Evolutionary conservation across 2,888 invertebrate genomes (phyloP).

Genomic region (Cremastinae sp.): DNA sequence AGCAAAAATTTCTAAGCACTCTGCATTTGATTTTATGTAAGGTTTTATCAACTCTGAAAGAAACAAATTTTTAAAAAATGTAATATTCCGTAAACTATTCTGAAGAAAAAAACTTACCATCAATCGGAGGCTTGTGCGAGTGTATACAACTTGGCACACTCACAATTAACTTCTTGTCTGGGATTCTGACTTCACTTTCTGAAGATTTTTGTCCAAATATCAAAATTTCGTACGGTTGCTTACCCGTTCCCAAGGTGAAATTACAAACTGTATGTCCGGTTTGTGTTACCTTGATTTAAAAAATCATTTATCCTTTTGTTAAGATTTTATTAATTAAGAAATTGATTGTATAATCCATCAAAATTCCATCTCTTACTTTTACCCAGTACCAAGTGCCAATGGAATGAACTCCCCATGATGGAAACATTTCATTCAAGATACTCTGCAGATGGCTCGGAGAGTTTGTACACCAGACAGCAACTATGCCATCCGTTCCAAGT

Average conservation of each 20-base stretch:
- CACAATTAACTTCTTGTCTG: conserved; percentile 84
- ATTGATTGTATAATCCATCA: neutral
- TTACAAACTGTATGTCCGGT: conserved; percentile 86
- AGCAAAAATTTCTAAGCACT: conserved; percentile 94
- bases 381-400: conserved; percentile 93
- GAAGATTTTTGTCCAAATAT: conserved; percentile 82
- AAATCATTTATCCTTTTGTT: no score
- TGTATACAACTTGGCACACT: conserved; percentile 96
- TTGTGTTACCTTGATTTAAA: conserved; percentile 83
- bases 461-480: conserved; percentile 97
- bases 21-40: conserved; percentile 82
- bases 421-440: conserved; percentile 87
- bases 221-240: conserved; percentile 94
- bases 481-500: conserved; percentile 84
- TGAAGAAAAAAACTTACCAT: conserved; percentile 80
- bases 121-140: conserved; percentile 96
- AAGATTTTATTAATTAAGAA: no score
- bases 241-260: conserved; percentile 85
- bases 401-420: conserved; percentile 88
- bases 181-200: conserved; percentile 76
- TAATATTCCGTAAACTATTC: conserved; percentile 8
- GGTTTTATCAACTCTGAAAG: conserved; percentile 84
- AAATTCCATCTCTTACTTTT: conserved; percentile 82
- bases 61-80: neutral
- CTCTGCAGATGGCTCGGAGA: conserved; percentile 86